A percentile compares a stretch with the other conserved stretches of the same genome.
These are phyloP conservation scores for Metopolophium dirhodum DNA, from an alignment of 1,140 invertebrate species.

Conservation along the genomic window DNA sequence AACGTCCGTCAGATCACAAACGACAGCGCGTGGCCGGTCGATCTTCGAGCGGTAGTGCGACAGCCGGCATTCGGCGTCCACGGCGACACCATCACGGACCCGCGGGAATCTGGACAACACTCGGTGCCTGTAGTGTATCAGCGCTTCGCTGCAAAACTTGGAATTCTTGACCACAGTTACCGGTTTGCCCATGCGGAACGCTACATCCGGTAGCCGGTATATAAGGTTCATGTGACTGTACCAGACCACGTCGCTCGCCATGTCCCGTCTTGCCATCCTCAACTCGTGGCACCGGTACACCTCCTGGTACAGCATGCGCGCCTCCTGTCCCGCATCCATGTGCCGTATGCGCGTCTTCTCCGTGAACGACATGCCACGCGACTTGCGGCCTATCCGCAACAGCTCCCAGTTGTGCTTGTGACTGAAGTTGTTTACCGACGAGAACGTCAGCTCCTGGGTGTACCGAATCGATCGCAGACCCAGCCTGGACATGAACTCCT, in stretches of 20 bases:
- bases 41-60: background rate
- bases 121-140: background rate
- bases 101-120: background rate
- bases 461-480: background rate
- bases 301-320: background rate
- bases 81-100: background rate
- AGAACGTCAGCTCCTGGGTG: background rate
- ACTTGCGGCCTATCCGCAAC: background rate
- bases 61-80: background rate
- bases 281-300: background rate
- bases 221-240: background rate
- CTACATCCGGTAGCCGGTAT: background rate
- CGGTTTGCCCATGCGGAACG: background rate
- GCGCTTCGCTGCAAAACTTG: background rate
- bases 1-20: constrained; percentile 34
- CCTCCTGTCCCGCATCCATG: background rate
- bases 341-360: background rate
- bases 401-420: no score
- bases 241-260: background rate
- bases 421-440: background rate
- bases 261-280: background rate
- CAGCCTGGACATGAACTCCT: background rate
- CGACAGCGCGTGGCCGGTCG: no score
- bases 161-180: background rate
- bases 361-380: background rate